Percentiles rank a stretch among this genome's conserved stretches.
phyloP scores from a whole-genome alignment of 2,888 invertebrate genomes.

The Penaeus monodon region DNA sequence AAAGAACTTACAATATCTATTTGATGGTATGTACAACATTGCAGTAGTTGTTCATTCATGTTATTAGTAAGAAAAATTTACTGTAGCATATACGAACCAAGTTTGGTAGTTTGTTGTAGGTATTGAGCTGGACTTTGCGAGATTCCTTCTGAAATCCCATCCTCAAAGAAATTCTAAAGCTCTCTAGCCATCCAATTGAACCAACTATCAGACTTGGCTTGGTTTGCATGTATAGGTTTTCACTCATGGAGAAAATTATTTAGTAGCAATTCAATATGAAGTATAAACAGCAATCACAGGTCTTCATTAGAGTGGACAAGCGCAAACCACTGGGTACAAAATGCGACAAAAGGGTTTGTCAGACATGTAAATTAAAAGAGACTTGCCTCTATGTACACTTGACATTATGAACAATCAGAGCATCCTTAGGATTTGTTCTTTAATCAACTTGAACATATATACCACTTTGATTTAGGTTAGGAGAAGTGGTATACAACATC shows the following conservation, averaged over 20 bases:
- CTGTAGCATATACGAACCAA: constrained; percentile 46
- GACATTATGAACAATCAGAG: constrained; percentile 17
- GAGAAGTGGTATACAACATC: constrained; percentile 6
- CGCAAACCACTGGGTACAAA: constrained; percentile 14
- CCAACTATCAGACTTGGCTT: constrained; percentile 45
- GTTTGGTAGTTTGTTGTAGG: constrained; percentile 25
- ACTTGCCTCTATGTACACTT: constrained; percentile 15
- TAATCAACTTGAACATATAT: background rate
- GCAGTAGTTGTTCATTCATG: constrained; percentile 55
- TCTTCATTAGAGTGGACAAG: background rate
- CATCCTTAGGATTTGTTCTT: constrained; percentile 1
- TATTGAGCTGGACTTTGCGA: background rate
- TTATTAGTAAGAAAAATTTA: constrained; percentile 48
- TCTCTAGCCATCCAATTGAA: constrained; percentile 11
- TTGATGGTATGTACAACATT: constrained; percentile 45
- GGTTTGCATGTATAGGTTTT: constrained; percentile 26
- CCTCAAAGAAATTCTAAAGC: constrained; percentile 1
- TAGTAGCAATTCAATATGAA: background rate
- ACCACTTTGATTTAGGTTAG: background rate
- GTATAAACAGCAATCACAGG: background rate
- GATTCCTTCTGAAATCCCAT: background rate
- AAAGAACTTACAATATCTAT: constrained; percentile 23
- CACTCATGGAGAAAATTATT: constrained; percentile 23
- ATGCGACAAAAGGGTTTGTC: constrained; percentile 4
- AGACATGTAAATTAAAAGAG: constrained; percentile 13